Evolutionary conservation across 2,797 vertebrate species (phyloP), one percentile per base, ranked within the genome.

Genomic region (Miichthys miiuy): DNA sequence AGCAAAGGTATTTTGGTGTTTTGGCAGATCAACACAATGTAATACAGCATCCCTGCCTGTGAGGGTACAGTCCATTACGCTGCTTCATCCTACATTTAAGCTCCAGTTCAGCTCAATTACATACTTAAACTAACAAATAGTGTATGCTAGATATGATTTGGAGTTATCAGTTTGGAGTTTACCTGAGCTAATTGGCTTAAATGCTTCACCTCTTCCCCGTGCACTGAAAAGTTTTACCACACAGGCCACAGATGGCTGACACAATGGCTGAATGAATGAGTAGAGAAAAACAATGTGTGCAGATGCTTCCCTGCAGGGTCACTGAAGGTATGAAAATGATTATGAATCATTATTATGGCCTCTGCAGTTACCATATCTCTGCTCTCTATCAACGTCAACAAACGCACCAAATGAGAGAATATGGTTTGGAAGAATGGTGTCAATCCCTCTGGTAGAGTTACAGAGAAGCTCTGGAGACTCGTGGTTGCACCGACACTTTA

Each of bases 111-210:
- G 2, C 30, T 56, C 2, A 54, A 20, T 1, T 70, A 34, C 4
- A 8, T 4, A 20, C 6, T 44, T 23, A 34, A 78, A 72, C 23
- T 25, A 46, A 34, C 16, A 57, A 65, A 1, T 0, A 10, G 34
- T 38, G 8, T 38, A 8, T 1, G 34, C 34, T 38, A 38, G 34
- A 38, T 38, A n/a, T 61, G 16, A 81, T 64, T 61, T 9, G 52
- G 52, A 42, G 27, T 47, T 60, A 55, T 7, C 61, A 5, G 44
- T 67, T 69, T 18, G 27, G 20, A n/a, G 5, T 71, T 79, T 71
- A 30, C 57, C 67, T 68, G 13, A 57, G 21, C 44, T 55, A 34
- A 73, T 58, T 54, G 30, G 56, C 30, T 27, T 47, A 16, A 62
- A 62, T 56, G 16, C 13, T 4, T 69, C 6, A 60, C n/a, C 30